These are phyloP conservation scores for Pseudochirops corinnae DNA, from an alignment of 2,797 vertebrate species.

Conservation along the genomic window DNA sequence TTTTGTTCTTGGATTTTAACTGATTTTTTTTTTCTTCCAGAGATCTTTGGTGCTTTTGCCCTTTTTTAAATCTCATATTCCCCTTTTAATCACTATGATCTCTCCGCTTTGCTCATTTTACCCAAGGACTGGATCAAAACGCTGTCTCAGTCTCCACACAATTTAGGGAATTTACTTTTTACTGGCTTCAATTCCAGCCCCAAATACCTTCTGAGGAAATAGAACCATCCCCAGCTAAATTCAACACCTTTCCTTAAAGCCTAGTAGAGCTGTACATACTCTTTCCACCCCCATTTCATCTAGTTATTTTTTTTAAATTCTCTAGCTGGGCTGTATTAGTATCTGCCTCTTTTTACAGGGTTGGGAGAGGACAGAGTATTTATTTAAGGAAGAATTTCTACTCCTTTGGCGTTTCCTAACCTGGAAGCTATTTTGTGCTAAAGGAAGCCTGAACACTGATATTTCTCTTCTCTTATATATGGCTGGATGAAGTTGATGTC, in stretches of 20 bases:
- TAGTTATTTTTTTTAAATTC: background rate
- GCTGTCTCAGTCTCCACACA: too few relatives aligned
- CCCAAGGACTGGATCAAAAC: too few relatives aligned
- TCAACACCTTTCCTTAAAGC: background rate
- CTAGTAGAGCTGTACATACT: background rate
- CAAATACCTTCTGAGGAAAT: background rate
- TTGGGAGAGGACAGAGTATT: background rate
- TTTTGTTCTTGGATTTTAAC: background rate
- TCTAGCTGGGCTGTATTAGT: background rate
- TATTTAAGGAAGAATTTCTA: background rate
- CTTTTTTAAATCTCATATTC: background rate
- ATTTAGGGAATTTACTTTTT: background rate
- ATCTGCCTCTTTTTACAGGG: background rate
- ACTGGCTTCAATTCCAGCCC: background rate
- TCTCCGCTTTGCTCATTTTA: background rate
- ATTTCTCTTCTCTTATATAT: background rate
- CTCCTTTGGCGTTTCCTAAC: background rate
- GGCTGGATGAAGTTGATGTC: background rate
- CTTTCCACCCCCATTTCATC: background rate
- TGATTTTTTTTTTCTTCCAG: background rate
- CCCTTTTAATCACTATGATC: background rate
- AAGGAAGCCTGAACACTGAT: background rate
- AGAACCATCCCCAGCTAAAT: background rate
- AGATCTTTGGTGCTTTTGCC: background rate
- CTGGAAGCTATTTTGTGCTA: background rate